These are phyloP conservation scores for Phenganax stokvisi DNA, from an alignment of 92 coral and sea anemone species.

Conservation along the genomic window DNA sequence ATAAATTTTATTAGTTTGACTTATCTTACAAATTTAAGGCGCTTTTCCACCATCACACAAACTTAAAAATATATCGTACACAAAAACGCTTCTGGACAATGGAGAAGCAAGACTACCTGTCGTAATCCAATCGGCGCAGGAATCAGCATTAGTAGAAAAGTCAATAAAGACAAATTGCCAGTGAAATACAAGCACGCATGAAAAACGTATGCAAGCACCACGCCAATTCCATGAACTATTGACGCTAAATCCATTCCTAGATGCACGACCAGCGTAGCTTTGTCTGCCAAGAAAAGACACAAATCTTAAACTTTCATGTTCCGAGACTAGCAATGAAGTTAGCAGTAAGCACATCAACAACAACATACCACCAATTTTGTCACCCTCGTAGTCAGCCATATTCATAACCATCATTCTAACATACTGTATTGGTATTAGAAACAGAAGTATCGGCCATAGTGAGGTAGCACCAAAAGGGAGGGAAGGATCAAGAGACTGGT, in stretches of 20 bases:
- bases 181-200: background rate
- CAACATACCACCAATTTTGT: background rate
- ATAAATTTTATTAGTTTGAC: no score
- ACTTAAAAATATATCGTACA: no score
- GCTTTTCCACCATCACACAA: no score
- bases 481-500: conserved; percentile 12
- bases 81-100: background rate
- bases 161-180: background rate
- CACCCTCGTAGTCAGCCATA: conserved; percentile 11
- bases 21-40: no score
- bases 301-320: background rate
- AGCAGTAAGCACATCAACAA: background rate
- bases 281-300: background rate
- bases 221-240: conserved; percentile 10
- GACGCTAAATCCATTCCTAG: conserved; percentile 1
- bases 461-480: background rate
- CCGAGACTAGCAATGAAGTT: background rate
- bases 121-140: conserved; percentile 16
- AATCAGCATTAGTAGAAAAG: conserved; percentile 9
- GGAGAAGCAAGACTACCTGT: conserved; percentile 7
- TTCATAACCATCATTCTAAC: conserved; percentile 22
- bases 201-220: conserved; percentile 8
- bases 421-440: conserved; percentile 13
- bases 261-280: background rate
- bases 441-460: conserved; percentile 17